A percentile compares a stretch with the other conserved stretches of the same genome.
Conservation (phyloP, 64 coral and sea anemone genomes). For the Stichodactyla mertensii region DNA sequence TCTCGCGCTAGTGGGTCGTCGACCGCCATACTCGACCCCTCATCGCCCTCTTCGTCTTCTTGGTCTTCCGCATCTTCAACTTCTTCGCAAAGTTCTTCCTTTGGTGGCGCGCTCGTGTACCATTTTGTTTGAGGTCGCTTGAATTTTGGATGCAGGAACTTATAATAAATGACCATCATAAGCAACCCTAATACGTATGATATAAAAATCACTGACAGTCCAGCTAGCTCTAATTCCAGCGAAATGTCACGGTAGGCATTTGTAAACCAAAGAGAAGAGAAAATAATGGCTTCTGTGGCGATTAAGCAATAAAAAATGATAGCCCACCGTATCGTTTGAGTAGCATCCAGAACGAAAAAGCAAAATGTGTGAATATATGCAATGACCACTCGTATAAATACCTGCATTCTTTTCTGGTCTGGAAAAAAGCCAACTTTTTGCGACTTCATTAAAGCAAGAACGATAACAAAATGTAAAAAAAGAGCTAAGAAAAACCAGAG, state of each 20-base stretch:
- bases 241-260: conserved; percentile 42
- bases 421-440: conserved; percentile 80
- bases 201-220: conserved; percentile 59
- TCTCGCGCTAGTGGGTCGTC: neutral
- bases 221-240: conserved; percentile 58
- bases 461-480: conserved; percentile 39
- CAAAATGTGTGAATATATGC: conserved; percentile 88
- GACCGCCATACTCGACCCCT: neutral
- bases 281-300: conserved; percentile 47
- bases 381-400: conserved; percentile 59
- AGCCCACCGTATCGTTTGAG: conserved; percentile 59
- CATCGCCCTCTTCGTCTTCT: neutral
- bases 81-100: conserved; percentile 10
- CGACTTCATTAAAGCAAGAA: conserved; percentile 30
- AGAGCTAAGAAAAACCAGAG: conserved; percentile 68
- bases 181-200: conserved; percentile 47
- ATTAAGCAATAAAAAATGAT: conserved; percentile 57
- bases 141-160: conserved; percentile 68
- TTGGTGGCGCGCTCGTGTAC: neutral
- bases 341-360: conserved; percentile 65
- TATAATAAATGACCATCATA: conserved; percentile 74
- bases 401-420: conserved; percentile 37
- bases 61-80: neutral
- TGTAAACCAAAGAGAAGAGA: conserved; percentile 71
- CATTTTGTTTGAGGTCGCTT: conserved; percentile 47